Percentiles rank a stretch among this genome's conserved stretches.
Evolutionary conservation across 2,113 vertebrate genomes (phyloP).

Genomic region (Tachycineta bicolor): DNA sequence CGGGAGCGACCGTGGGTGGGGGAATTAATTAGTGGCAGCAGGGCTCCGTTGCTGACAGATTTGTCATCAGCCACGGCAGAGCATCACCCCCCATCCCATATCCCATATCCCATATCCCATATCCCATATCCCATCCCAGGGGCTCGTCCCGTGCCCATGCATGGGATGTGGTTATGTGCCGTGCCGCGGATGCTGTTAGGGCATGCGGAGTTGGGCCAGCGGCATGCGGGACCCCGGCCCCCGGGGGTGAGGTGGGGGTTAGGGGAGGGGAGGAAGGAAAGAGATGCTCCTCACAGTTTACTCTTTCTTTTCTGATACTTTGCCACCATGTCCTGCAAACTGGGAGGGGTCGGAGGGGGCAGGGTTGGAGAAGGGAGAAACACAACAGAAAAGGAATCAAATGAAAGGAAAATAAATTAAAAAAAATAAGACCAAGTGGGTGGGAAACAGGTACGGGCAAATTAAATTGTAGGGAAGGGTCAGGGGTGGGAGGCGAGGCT

Average conservation of each 20-base stretch:
- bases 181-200: slow-evolving; percentile 28
- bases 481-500: background rate
- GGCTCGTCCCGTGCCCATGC: background rate
- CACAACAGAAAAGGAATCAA: slow-evolving; percentile 42
- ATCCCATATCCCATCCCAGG: background rate
- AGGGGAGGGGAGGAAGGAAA: slow-evolving; percentile 49
- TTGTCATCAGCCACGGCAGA: slow-evolving; percentile 67
- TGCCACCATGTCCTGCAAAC: slow-evolving; percentile 99
- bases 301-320: slow-evolving; percentile 99
- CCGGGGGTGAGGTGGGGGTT: slow-evolving; percentile 19
- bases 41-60: slow-evolving; percentile 61
- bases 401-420: background rate
- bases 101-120: background rate
- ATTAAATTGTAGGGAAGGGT: background rate
- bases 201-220: slow-evolving; percentile 29
- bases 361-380: background rate
- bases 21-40: slow-evolving; percentile 83
- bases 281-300: slow-evolving; percentile 89
- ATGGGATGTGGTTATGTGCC: background rate
- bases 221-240: slow-evolving; percentile 63
- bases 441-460: background rate
- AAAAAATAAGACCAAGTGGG: background rate
- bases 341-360: slow-evolving; percentile 68
- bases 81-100: background rate
- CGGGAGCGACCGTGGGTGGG: slow-evolving; percentile 59